These are phyloP conservation scores for Tachystola acroxantha DNA, from an alignment of 2,888 invertebrate species.

Conservation along the genomic window DNA sequence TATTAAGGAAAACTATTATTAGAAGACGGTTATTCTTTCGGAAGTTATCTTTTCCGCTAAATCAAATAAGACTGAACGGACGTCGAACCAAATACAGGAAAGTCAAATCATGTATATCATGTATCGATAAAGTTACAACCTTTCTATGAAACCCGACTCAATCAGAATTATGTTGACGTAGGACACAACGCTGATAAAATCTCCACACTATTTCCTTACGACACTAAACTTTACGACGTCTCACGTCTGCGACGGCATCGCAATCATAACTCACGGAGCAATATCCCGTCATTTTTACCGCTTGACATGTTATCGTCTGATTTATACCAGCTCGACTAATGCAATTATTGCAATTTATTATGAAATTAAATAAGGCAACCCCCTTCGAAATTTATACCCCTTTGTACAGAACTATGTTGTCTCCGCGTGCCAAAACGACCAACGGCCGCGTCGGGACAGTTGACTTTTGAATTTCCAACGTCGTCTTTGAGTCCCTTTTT, in stretches of 20 bases:
- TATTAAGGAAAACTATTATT: no score
- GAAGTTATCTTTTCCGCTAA: no score
- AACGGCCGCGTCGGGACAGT: slow-evolving; percentile 29
- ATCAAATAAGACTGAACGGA: no score
- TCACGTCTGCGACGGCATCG: slow-evolving; percentile 22
- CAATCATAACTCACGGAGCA: slow-evolving; percentile 22
- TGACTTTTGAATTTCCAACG: slow-evolving; percentile 49
- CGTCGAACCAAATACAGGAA: no score
- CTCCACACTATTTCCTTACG: slow-evolving; percentile 26
- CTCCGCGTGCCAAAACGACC: slow-evolving; percentile 36
- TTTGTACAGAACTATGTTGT: slow-evolving; percentile 50
- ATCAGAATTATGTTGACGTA: no score
- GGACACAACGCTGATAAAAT: slow-evolving; percentile 18
- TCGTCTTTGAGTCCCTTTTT: slow-evolving; percentile 44
- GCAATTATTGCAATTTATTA: slow-evolving; percentile 76
- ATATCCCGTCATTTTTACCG: slow-evolving; percentile 29
- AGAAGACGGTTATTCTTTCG: no score
- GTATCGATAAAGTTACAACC: no score
- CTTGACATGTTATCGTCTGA: slow-evolving; percentile 42
- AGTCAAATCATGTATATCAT: no score
- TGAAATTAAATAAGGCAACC: slow-evolving; percentile 72
- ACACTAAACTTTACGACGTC: slow-evolving; percentile 25
- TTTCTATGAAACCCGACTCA: no score
- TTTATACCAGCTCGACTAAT: slow-evolving; percentile 62
- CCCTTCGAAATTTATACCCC: slow-evolving; percentile 59